Evolutionary conservation across 2,888 invertebrate species (phyloP), one percentile per base, ranked within the genome.

Genomic region (Lysandra bellargus): DNA sequence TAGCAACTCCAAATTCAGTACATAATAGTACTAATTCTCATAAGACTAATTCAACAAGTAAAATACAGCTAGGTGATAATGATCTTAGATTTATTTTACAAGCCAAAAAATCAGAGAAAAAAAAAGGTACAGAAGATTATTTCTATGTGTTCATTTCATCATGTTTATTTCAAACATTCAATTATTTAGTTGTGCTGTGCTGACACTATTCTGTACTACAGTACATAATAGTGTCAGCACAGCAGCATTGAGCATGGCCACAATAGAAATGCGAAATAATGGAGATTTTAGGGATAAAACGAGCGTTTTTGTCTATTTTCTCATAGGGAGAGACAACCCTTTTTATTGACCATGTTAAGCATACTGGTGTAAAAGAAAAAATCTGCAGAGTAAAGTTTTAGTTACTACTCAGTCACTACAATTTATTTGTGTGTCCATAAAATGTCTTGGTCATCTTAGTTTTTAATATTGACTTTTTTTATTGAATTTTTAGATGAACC

Each of bases 11-110:
- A 53, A 75, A 12, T 33, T 1, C 33, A 69, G n/a, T n/a, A 23
- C 12, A 17, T 49, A 44, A 30, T 75, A 30, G 49, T 23, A 75
- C 14, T 30, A 75, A 49, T 75, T n/a, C 23, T 23, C 5, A 9
- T 7, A 75, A 30, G 0, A 14, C 57, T 57, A 30, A 30, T 33
- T 53, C 4, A 76, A 17, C 37, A 17, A 79, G 44, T 53, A 12
- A 44, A 60, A 73, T 79, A 0, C 79, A 80, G 4, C 82, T 89
- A 2, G 82, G 83, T 2, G 80, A 80, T 3, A 82, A 80, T 79
- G 90, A 91, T 83, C 84, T 91, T 44, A 85, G 91, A 80, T 83
- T 83, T 23, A n/a, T 86, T 0, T 81, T 91, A 72, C 64, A 86
- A 44, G 86, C 86, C 3, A 89, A 87, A 79, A 85, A 84, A 78